Percentiles rank a stretch among this genome's conserved stretches.
Evolutionary conservation across 2,113 vertebrate genomes (phyloP).

Genomic region (Merops nubicus): DNA sequence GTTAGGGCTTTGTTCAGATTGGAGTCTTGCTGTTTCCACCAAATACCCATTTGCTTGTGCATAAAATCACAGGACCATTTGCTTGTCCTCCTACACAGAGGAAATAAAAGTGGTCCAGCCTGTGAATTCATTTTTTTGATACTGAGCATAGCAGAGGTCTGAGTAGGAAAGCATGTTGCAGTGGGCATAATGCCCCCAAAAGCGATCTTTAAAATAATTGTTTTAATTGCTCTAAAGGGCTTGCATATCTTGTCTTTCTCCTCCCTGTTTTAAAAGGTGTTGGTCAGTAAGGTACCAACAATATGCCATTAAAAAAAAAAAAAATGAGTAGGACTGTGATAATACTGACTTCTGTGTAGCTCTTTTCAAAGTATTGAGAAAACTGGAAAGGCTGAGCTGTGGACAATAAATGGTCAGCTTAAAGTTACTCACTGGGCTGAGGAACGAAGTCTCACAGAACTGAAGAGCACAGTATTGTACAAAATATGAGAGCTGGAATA

Average conservation of each 20-base stretch:
- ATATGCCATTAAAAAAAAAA: too few relatives aligned
- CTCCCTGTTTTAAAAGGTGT: background rate
- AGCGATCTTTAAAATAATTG: background rate
- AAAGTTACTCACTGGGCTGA: background rate
- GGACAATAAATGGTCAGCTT: background rate
- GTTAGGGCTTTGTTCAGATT: background rate
- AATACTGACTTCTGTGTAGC: background rate
- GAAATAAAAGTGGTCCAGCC: background rate
- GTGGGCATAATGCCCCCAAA: background rate
- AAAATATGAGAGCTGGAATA: background rate
- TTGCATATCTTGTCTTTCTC: background rate
- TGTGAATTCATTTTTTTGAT: background rate
- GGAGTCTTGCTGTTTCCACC: background rate
- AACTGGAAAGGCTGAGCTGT: background rate
- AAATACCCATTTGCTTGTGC: background rate
- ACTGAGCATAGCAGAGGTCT: background rate
- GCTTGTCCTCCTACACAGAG: background rate
- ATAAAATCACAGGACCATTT: background rate
- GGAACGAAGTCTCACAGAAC: background rate
- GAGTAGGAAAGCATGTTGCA: background rate
- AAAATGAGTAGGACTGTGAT: background rate
- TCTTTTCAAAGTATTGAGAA: background rate
- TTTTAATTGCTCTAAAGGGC: background rate
- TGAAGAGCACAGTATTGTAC: background rate
- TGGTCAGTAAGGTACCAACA: background rate